Evolutionary conservation across 2,113 vertebrate species (phyloP), one percentile per base, ranked within the genome.

Genomic region (Podiceps cristatus): DNA sequence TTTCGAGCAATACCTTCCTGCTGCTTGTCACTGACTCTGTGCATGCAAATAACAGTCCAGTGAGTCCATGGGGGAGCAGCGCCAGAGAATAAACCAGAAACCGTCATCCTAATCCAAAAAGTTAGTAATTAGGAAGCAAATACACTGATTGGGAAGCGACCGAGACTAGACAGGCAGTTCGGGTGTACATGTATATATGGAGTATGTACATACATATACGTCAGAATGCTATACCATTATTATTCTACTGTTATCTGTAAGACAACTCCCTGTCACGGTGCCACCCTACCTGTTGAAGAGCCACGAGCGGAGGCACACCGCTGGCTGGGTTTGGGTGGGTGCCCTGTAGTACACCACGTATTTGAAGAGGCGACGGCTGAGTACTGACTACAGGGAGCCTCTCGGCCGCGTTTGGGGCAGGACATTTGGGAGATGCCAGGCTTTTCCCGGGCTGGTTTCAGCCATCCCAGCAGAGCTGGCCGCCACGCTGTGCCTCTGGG

Each of bases 401-500:
- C 67, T 59, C 53, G 5, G 16, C 62, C 24, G 7, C 0, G 0
- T n/a, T 47, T 64, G 23, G 18, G 44, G 37, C 59, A 49, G 27
- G 64, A 24, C 20, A 8, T 18, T 8, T 23, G 5, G 66, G 49
- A 25, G 18, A 4, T 45, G 37, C 25, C 8, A 14, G 18, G 13
- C 25, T 47, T 72, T 40, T n/a, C 11, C 66, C 1, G 14, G 49
- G 42, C 28, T 53, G 66, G 15, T 47, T 93, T 35, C n/a, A 62
- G 13, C 35, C 63, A 18, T 19, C 24, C 31, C 60, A 18, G 33
- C 33, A 1, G 0, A 23, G 62, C 56, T 35, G 58, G 35, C 13
- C 4, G 0, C 47, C 16, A 14, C 1, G 0, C 29, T 16, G 20
- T 25, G 37, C 6, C 19, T 24, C 2, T 0, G 1, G 20, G 27